phyloP scores from a whole-genome alignment of 2,113 vertebrate species.

The Promerops cafer region DNA sequence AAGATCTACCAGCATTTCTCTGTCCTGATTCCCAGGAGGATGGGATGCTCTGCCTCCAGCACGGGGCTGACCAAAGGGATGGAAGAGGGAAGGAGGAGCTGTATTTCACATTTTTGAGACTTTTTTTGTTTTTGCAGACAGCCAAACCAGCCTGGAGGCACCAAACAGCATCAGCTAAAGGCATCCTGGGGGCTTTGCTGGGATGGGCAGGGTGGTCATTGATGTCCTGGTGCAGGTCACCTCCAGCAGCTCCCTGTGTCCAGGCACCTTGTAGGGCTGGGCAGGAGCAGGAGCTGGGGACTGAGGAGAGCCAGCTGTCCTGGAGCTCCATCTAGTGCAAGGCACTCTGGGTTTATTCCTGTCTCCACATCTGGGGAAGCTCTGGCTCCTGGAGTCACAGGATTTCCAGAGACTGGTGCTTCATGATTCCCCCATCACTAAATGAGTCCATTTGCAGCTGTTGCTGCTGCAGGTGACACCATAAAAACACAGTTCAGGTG shows the following conservation, averaged over 20 bases:
- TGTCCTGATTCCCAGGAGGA: neutral
- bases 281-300: rapidly evolving
- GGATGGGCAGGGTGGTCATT: neutral
- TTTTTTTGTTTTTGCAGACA: neutral
- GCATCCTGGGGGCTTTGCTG: neutral
- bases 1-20: neutral
- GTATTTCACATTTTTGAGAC: neutral
- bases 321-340: neutral
- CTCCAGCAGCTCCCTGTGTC: neutral
- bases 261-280: rapidly evolving
- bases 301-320: neutral
- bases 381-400: neutral
- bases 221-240: rapidly evolving
- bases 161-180: neutral
- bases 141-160: neutral
- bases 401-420: neutral
- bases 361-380: rapidly evolving
- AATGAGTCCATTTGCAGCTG: rapidly evolving
- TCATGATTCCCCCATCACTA: neutral
- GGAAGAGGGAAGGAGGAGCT: neutral
- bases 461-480: neutral
- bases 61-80: neutral
- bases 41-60: neutral
- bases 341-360: neutral
- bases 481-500: neutral